A percentile compares a stretch with the other conserved stretches of the same genome.
phyloP scores from a whole-genome alignment of 37 sponge, comb jelly and placozoan genomes.

The Diacarnus erythraeanus region DNA sequence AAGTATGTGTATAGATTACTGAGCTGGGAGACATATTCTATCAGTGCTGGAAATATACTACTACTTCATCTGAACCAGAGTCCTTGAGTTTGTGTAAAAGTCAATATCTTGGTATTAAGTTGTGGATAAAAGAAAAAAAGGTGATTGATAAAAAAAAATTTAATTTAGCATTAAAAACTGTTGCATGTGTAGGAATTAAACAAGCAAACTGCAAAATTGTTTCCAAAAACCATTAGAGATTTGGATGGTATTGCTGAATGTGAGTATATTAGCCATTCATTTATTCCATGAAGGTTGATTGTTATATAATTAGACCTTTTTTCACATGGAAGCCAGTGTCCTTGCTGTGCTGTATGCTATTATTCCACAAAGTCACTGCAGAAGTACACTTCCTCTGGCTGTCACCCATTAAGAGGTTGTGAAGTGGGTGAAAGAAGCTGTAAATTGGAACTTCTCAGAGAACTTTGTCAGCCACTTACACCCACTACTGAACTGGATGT shows the following conservation, averaged over 20 bases:
- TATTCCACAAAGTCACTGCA: neutral
- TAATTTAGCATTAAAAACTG: neutral
- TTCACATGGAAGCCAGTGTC: neutral
- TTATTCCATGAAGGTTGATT: neutral
- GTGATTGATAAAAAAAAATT: neutral
- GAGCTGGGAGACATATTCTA: constrained; percentile 33
- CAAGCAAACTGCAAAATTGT: neutral
- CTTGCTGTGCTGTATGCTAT: neutral
- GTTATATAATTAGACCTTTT: neutral
- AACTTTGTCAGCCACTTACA: neutral
- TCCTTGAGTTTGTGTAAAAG: neutral
- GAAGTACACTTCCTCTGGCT: neutral
- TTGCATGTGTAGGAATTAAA: neutral
- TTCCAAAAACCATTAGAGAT: neutral
- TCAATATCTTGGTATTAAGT: neutral
- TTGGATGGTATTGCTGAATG: neutral
- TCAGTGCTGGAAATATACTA: constrained; percentile 27
- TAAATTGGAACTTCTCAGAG: neutral
- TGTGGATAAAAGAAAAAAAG: constrained; percentile 7
- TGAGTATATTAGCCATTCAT: neutral
- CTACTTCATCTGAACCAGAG: too few relatives aligned
- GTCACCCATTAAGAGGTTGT: neutral
- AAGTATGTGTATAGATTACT: constrained; percentile 12
- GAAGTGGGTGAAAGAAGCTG: too few relatives aligned
- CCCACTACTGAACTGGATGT: neutral